These are phyloP conservation scores for Stichodactyla mertensii DNA, from an alignment of 64 coral and sea anemone genomes.

Conservation along the genomic window DNA sequence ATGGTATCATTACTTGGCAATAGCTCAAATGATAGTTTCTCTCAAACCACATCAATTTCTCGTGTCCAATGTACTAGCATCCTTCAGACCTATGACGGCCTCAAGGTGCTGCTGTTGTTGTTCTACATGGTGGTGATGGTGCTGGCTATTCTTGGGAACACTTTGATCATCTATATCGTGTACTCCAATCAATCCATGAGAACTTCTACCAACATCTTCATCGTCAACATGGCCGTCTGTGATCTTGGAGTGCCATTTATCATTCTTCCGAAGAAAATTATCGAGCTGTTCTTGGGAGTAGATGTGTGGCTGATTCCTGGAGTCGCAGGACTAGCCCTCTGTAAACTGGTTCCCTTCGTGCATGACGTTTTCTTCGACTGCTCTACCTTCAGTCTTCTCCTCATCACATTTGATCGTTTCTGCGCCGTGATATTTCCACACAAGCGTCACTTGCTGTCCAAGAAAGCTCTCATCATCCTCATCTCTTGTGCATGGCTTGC, in stretches of 20 bases:
- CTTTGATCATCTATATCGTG: slow-evolving; percentile 3
- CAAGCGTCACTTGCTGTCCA: not conserved
- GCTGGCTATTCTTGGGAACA: not conserved
- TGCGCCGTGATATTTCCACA: not conserved
- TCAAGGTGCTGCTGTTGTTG: no score
- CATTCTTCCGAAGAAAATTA: not conserved
- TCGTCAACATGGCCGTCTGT: not conserved
- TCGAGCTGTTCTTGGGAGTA: not conserved
- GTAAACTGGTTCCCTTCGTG: not conserved
- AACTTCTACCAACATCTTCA: not conserved
- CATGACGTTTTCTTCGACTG: not conserved
- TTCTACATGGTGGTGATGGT: no score
- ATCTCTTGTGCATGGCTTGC: not conserved
- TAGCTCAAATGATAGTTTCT: no score
- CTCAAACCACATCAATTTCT: no score
- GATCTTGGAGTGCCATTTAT: not conserved
- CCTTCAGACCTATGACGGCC: no score
- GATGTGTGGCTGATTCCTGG: not conserved
- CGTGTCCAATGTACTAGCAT: no score
- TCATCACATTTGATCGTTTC: not conserved
- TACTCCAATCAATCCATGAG: not conserved
- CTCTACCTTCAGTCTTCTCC: not conserved
- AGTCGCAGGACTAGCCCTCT: not conserved
- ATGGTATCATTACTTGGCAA: no score
- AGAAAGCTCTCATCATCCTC: not conserved